phyloP scores from a whole-genome alignment of 2,113 vertebrate genomes.

The Tauraco erythrolophus region DNA sequence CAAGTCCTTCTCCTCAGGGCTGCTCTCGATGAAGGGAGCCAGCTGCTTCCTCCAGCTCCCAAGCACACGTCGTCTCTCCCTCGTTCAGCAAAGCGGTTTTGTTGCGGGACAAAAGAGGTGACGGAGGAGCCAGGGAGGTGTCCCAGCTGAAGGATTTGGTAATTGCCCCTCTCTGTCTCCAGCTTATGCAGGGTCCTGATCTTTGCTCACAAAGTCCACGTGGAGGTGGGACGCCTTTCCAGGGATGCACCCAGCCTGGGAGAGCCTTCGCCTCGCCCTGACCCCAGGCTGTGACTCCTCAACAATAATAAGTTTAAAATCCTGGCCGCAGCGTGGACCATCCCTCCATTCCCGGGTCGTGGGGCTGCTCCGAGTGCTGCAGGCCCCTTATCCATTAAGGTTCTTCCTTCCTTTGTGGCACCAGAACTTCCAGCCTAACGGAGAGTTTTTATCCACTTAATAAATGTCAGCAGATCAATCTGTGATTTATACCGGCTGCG shows the following conservation, averaged over 20 bases:
- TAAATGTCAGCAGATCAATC: neutral
- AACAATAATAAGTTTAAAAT: neutral
- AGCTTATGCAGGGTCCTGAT: neutral
- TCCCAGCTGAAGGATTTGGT: neutral
- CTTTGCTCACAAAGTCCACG: neutral
- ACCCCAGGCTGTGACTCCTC: neutral
- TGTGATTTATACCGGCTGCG: neutral
- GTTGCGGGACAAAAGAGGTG: neutral
- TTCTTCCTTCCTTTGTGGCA: neutral
- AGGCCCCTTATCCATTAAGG: rapidly evolving
- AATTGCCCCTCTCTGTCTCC: neutral
- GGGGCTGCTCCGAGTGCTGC: neutral
- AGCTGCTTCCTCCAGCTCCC: neutral
- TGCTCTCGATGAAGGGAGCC: too few relatives aligned
- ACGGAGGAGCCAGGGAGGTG: neutral
- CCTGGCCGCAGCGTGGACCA: neutral
- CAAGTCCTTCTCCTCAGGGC: too few relatives aligned
- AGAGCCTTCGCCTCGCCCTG: neutral
- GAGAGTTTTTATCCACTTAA: neutral
- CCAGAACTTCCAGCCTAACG: neutral
- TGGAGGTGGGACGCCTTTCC: neutral
- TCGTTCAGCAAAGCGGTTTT: neutral
- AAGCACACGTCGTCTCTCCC: rapidly evolving
- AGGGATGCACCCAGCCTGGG: neutral
- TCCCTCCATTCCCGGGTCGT: rapidly evolving